These are phyloP conservation scores for Selenia dentaria DNA, from an alignment of 2,888 invertebrate genomes.

Conservation along the genomic window DNA sequence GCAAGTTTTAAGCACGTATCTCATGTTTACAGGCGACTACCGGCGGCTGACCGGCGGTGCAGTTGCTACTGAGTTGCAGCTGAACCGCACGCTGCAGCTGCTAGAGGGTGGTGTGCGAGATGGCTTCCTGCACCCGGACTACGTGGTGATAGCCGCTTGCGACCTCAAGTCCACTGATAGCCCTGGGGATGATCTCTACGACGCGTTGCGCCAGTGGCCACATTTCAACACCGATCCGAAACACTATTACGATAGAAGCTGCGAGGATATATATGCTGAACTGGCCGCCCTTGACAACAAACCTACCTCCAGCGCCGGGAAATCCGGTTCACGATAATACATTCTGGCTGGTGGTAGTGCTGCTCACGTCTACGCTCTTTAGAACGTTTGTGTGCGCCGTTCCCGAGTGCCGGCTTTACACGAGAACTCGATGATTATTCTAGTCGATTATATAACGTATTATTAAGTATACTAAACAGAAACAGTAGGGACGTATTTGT, in stretches of 20 bases:
- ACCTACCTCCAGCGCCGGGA: neutral
- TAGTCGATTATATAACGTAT: neutral
- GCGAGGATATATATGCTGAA: neutral
- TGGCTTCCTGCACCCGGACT: neutral
- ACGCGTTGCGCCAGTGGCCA: neutral
- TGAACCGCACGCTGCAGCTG: neutral
- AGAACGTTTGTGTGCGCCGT: neutral
- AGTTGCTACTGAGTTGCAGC: neutral
- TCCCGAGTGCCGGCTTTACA: neutral
- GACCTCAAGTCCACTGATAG: neutral
- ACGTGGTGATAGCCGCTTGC: neutral
- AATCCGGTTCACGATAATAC: neutral
- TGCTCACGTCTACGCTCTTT: too few species aligned
- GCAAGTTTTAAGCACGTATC: too few species aligned
- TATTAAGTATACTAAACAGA: neutral
- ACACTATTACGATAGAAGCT: neutral
- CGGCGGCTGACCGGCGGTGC: neutral
- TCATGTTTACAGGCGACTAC: neutral
- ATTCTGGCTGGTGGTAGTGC: too few species aligned
- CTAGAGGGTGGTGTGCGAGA: neutral
- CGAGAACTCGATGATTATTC: neutral
- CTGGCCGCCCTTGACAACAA: neutral
- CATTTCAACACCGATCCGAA: neutral
- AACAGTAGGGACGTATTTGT: neutral
- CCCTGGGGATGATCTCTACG: neutral